These are phyloP conservation scores for Agrochola circellaris DNA, from an alignment of 2,888 invertebrate species.

Conservation along the genomic window DNA sequence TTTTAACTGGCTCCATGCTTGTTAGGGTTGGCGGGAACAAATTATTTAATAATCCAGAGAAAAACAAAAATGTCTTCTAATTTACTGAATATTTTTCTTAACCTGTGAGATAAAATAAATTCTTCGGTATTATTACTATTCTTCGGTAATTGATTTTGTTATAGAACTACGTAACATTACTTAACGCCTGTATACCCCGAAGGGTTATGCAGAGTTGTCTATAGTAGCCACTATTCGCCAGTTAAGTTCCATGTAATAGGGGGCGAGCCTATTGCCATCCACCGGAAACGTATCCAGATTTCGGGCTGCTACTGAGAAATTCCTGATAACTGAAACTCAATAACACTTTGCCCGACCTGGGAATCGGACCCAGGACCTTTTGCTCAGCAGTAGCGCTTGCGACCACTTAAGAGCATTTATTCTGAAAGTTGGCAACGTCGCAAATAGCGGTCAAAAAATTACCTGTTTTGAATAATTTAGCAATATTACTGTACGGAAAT, in stretches of 20 bases:
- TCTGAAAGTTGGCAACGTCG: too few relatives aligned
- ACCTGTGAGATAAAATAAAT: background rate
- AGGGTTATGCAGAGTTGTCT: background rate
- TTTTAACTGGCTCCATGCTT: conserved; percentile 50
- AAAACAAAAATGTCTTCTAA: background rate
- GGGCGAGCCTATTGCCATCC: background rate
- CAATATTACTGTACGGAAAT: too few relatives aligned
- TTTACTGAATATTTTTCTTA: background rate
- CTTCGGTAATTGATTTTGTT: background rate
- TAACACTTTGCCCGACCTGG: background rate
- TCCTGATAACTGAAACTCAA: background rate
- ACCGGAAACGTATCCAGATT: background rate
- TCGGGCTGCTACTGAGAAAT: background rate
- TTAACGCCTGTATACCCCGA: background rate
- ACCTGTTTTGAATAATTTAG: too few relatives aligned
- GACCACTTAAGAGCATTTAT: too few relatives aligned
- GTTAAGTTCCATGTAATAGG: background rate
- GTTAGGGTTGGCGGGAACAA: conserved; percentile 45
- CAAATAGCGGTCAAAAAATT: too few relatives aligned
- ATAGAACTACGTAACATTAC: background rate
- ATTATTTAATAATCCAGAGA: background rate
- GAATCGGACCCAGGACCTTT: background rate
- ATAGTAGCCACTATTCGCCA: too few relatives aligned
- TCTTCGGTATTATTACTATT: too few relatives aligned
- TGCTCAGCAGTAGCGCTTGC: background rate